Evolutionary conservation across 2,888 invertebrate genomes (phyloP).

Genomic region (Crossocerus cetratus): DNA sequence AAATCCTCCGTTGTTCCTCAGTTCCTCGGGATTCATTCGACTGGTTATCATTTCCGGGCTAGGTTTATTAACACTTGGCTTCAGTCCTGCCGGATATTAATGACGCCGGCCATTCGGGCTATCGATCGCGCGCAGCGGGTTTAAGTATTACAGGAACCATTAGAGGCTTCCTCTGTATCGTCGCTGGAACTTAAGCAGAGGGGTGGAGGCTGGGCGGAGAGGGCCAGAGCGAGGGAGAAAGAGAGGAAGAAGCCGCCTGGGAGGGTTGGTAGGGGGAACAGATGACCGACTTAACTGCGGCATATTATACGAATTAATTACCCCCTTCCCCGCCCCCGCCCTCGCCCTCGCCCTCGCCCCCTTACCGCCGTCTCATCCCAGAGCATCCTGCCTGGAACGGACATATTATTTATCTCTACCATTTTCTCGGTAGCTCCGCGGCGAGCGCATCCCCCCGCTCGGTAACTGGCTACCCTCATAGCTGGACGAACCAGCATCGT

Average conservation of each 20-base stretch:
- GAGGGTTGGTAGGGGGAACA: conserved; percentile 59
- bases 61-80: too few species aligned
- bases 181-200: neutral
- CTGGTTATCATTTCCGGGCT: too few species aligned
- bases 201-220: neutral
- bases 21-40: too few species aligned
- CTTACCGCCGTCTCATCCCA: neutral
- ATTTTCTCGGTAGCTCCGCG: conserved; percentile 51
- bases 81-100: too few species aligned
- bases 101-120: too few species aligned
- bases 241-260: conserved; percentile 12
- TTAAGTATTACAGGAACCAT: conserved; percentile 4
- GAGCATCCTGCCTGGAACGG: conserved; percentile 64
- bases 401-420: conserved; percentile 74
- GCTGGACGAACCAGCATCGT: conserved; percentile 61
- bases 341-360: neutral
- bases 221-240: neutral
- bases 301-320: conserved; percentile 77
- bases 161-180: conserved; percentile 24
- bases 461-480: conserved; percentile 57
- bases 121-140: too few species aligned
- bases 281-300: conserved; percentile 76
- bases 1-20: too few species aligned
- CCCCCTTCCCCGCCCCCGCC: conserved; percentile 53
- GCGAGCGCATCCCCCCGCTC: conserved; percentile 33